These are phyloP conservation scores for Amiota minor DNA, from an alignment of 2,888 invertebrate species.

Conservation along the genomic window DNA sequence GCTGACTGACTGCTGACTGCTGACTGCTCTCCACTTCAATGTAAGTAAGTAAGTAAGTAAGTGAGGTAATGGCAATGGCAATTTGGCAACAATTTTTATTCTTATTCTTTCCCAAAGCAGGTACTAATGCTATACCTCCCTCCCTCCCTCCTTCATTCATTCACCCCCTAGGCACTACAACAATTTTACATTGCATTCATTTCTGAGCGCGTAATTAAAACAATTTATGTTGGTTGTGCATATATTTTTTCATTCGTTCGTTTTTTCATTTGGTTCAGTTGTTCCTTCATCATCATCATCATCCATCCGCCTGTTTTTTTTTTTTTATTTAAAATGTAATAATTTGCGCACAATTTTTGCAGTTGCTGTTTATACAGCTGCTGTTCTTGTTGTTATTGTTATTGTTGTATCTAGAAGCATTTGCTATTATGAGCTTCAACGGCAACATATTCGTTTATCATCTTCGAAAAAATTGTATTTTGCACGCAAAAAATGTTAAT, in stretches of 20 bases:
- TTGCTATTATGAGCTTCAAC: conserved; percentile 26
- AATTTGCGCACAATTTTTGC: conserved; percentile 1
- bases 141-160: not conserved
- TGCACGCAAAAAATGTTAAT: conserved; percentile 67
- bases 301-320: conserved; percentile 29
- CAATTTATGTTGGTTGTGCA: conserved; percentile 52
- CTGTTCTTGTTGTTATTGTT: not conserved
- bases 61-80: conserved; percentile 44
- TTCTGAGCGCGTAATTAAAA: conserved; percentile 65
- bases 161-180: not conserved
- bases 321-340: conserved; percentile 31
- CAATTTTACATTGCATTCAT: conserved; percentile 23
- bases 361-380: not conserved
- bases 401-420: conserved; percentile 12
- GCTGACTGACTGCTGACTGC: not conserved
- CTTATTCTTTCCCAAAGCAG: conserved; percentile 51
- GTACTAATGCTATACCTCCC: not conserved
- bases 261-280: conserved; percentile 26
- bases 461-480: conserved; percentile 43
- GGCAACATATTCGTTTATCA: not conserved
- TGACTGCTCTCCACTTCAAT: not conserved
- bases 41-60: not conserved
- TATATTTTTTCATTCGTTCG: not conserved
- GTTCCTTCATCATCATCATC: not conserved
- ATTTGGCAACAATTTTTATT: conserved; percentile 59